Conservation (phyloP, 2,797 vertebrate species). For the Oreonectes daqikongensis region DNA sequence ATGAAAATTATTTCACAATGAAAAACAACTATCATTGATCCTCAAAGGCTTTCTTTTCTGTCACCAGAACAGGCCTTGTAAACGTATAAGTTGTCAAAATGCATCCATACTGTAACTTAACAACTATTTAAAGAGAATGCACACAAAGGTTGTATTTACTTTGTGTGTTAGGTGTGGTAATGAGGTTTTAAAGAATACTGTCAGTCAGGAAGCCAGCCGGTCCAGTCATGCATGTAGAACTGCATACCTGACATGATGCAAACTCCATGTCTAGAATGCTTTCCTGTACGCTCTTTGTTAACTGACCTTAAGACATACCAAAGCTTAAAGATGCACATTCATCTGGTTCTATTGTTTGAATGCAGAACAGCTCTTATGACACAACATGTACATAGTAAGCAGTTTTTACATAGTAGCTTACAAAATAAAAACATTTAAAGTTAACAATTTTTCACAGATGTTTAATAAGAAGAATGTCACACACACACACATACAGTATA, state of each 20-base stretch:
- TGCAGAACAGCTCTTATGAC: background rate
- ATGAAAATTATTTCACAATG: background rate
- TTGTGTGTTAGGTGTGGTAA: slow-evolving; percentile 21
- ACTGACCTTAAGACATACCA: background rate
- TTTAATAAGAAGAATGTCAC: background rate
- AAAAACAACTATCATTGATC: background rate
- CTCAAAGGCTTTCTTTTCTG: background rate
- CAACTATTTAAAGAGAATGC: slow-evolving; percentile 3
- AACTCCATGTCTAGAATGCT: slow-evolving; percentile 30
- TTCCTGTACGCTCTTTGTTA: background rate
- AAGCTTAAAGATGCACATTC: background rate
- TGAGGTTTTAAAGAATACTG: background rate
- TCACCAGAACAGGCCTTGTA: background rate
- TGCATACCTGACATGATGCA: slow-evolving; percentile 65
- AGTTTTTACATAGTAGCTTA: background rate
- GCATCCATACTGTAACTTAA: background rate
- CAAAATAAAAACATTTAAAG: background rate
- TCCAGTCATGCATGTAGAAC: slow-evolving; percentile 53
- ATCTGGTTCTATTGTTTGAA: too few relatives aligned
- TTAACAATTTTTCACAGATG: background rate
- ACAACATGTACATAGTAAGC: too few relatives aligned
- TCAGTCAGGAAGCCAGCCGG: slow-evolving; percentile 3
- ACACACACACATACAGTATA: background rate
- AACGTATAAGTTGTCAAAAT: background rate
- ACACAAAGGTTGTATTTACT: background rate